phyloP scores from a whole-genome alignment of 2,888 invertebrate species.

The Plebejus anna region DNA sequence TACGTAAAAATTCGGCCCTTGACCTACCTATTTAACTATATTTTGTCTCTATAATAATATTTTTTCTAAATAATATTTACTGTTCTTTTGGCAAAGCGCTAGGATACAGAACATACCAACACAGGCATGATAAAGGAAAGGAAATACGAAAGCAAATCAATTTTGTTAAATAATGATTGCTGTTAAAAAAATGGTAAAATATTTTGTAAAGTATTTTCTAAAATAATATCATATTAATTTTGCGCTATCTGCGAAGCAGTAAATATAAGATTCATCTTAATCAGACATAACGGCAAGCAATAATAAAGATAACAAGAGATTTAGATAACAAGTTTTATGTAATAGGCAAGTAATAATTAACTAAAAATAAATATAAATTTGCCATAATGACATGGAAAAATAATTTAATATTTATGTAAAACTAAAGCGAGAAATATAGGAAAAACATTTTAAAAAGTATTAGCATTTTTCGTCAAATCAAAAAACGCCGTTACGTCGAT shows the following conservation, averaged over 20 bases:
- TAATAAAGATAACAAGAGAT: not conserved
- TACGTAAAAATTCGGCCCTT: not conserved
- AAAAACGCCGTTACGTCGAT: no score
- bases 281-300: not conserved
- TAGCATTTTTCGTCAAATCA: no score
- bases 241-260: not conserved
- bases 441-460: no score
- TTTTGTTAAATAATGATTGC: no score
- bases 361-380: not conserved
- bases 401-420: not conserved
- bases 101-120: no score
- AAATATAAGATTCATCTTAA: not conserved
- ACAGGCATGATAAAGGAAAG: no score
- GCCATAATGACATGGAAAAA: not conserved
- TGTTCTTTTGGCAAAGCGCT: no score
- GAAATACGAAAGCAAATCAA: no score
- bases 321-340: slow-evolving; percentile 2
- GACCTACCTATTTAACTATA: not conserved
- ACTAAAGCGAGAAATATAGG: not conserved
- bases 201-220: not conserved
- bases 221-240: not conserved
- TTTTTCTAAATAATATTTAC: no score
- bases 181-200: no score
- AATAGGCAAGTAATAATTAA: not conserved
- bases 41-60: not conserved